Evolutionary conservation across 2,888 invertebrate genomes (phyloP), one percentile per base, ranked within the genome.

Genomic region (Gryllus longicercus): DNA sequence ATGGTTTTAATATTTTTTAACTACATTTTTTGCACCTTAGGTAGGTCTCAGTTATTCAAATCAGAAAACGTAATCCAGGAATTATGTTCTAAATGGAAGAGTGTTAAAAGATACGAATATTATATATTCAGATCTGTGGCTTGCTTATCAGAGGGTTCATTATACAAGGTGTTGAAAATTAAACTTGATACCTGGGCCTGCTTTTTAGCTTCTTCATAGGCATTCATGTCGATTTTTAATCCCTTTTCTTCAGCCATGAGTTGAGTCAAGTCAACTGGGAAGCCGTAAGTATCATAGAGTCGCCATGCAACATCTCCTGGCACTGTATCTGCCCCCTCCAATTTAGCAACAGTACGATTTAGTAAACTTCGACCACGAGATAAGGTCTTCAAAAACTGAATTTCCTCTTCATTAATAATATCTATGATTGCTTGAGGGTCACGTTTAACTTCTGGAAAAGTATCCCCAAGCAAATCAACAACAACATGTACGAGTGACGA

Each of bases 281-380:
- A 99, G 23, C 99, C 99, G 86, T 99, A 99, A 0, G 99, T 99
- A 86, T 99, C 99, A 87, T 99, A 99, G 80, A 99, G 89, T 81
- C 98, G 91, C 21, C 76, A 76, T 2, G 14, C 25, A n/a, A 76
- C 12, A 25, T 50, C 83, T 80, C 99, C 84, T 83, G 79, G 82
- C 77, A 99, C 89, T 77, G 91, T 89, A 85, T 92, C 93, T 10
- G 87, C 86, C 2, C 91, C 90, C 81, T 91, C 92, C 63, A 98
- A 88, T 86, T 96, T 97, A 80, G 91, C 91, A 82, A 99, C 94
- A 2, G 98, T 97, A 85, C 97, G 92, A 87, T 98, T 95, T 14
- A 99, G 90, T 76, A 99, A 89, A 86, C 94, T 94, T 83, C 96
- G 92, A 1, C 99, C 99, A 82, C 98, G 91, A 0, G 91, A 91